Evolutionary conservation across 2,113 vertebrate genomes (phyloP).

Genomic region (Sorex araneus): DNA sequence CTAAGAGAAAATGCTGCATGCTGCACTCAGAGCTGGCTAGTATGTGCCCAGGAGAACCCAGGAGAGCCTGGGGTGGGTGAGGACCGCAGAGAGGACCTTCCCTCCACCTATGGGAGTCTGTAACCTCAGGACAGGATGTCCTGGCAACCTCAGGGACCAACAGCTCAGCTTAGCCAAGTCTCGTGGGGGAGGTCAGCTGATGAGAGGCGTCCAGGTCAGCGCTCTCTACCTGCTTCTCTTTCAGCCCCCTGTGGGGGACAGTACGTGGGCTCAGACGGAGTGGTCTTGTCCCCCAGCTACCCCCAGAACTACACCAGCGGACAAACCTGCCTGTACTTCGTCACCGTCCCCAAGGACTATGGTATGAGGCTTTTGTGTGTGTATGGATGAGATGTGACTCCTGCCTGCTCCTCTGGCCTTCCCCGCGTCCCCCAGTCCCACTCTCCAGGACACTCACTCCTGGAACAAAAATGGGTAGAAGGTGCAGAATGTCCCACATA

Average conservation of each 20-base stretch:
- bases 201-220: not conserved
- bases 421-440: not conserved
- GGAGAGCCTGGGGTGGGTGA: not conserved
- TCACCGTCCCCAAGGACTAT: slow-evolving; percentile 96
- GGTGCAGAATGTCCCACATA: not conserved
- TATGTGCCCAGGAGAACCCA: not conserved
- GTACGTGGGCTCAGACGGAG: slow-evolving; percentile 95
- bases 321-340: slow-evolving; percentile 95
- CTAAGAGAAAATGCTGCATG: not conserved
- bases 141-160: too few species aligned
- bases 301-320: slow-evolving; percentile 97
- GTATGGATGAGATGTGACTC: not conserved
- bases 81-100: not conserved
- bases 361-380: slow-evolving; percentile 87
- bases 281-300: slow-evolving; percentile 97
- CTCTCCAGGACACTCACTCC: not conserved
- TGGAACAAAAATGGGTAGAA: not conserved
- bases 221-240: slow-evolving; percentile 36
- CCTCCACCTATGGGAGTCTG: too few species aligned
- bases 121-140: too few species aligned
- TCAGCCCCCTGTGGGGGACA: slow-evolving; percentile 98
- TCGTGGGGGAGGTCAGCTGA: fast-evolving
- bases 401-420: not conserved
- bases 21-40: not conserved
- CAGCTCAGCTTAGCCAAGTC: not conserved